These are phyloP conservation scores for Polydrusus cervinus DNA, from an alignment of 2,888 invertebrate genomes.

Conservation along the genomic window DNA sequence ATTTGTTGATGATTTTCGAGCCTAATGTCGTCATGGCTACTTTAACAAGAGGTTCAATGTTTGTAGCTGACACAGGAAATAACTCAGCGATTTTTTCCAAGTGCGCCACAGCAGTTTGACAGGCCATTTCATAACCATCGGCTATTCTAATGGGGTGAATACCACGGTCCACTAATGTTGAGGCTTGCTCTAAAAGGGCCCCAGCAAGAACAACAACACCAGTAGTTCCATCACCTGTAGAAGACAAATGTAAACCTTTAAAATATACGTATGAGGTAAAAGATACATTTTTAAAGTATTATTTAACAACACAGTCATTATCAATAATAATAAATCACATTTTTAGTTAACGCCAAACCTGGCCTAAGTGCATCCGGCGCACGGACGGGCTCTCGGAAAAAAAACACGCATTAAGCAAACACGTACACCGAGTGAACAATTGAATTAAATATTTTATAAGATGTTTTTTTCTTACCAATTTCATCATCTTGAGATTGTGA, in stretches of 20 bases:
- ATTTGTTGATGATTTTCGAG: conserved; percentile 98
- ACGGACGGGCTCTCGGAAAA: too few relatives aligned
- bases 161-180: conserved; percentile 92
- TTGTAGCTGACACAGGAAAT: conserved; percentile 89
- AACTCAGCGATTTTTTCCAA: conserved; percentile 91
- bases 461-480: conserved; percentile 73
- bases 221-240: conserved; percentile 90
- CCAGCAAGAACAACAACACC: conserved; percentile 93
- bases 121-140: conserved; percentile 98
- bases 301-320: too few relatives aligned
- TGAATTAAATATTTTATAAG: conserved; percentile 32
- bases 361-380: too few relatives aligned
- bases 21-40: conserved; percentile 99
- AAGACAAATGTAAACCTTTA: background rate
- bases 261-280: too few relatives aligned
- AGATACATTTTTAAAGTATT: too few relatives aligned
- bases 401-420: too few relatives aligned
- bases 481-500: conserved; percentile 99
- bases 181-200: conserved; percentile 96
- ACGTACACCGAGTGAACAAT: conserved; percentile 21
- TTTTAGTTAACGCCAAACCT: too few relatives aligned
- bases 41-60: conserved; percentile 91
- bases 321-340: too few relatives aligned
- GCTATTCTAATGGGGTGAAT: conserved; percentile 99
- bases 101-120: conserved; percentile 89